Percentiles rank a stretch among this genome's conserved stretches.
Evolutionary conservation across 2,113 vertebrate species (phyloP).

Genomic region (Naja naja): DNA sequence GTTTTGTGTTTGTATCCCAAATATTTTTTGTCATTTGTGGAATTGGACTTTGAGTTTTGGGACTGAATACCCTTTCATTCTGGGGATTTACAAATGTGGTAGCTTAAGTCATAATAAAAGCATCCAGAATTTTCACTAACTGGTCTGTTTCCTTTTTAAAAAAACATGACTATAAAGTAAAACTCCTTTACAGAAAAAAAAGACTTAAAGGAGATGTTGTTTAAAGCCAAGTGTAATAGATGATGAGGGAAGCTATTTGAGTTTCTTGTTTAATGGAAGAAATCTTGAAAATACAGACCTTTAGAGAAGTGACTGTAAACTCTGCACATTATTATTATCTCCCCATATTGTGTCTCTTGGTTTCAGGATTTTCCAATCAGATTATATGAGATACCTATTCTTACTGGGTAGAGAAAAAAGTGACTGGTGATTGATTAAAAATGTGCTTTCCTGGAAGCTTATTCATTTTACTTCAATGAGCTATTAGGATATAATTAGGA

Average conservation of each 20-base stretch:
- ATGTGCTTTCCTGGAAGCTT: background rate
- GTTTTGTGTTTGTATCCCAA: background rate
- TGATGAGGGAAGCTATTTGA: background rate
- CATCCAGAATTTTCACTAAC: background rate
- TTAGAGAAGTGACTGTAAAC: background rate
- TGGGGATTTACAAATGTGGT: background rate
- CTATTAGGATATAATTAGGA: background rate
- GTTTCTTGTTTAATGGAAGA: background rate
- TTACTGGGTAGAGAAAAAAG: background rate
- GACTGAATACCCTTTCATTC: background rate
- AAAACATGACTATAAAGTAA: background rate
- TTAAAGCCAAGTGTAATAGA: background rate
- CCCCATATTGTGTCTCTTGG: background rate
- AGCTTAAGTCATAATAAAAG: slow-evolving; percentile 9
- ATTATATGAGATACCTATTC: background rate
- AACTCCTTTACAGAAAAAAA: background rate
- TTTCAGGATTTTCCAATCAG: background rate
- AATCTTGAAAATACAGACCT: background rate
- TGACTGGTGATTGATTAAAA: background rate
- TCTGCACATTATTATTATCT: background rate
- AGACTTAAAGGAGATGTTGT: background rate
- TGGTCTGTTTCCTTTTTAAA: background rate
- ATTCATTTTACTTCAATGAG: background rate
- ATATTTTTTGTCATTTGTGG: background rate
- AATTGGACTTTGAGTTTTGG: background rate